Conservation (phyloP, 2,888 invertebrate species). For the Maniola hyperantus region DNA sequence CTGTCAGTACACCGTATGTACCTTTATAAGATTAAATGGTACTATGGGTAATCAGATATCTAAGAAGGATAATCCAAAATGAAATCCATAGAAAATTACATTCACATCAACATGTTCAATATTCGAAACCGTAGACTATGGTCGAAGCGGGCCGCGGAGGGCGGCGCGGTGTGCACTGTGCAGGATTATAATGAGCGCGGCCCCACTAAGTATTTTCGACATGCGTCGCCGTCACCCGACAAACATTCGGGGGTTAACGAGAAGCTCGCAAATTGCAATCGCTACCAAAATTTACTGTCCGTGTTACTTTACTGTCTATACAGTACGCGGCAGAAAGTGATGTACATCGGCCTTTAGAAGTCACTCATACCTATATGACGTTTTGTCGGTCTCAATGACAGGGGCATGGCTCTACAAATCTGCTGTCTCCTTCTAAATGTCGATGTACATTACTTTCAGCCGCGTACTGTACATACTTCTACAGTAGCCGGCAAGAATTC, state of each 20-base stretch:
- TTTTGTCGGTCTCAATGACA: too few relatives aligned
- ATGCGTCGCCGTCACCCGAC: conserved; percentile 81
- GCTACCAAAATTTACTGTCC: conserved; percentile 43
- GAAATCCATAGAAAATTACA: neutral
- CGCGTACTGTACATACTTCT: too few relatives aligned
- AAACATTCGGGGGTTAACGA: conserved; percentile 75
- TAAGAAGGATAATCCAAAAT: conserved; percentile 16
- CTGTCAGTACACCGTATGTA: too few relatives aligned
- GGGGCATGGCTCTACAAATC: too few relatives aligned
- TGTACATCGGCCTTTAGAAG: too few relatives aligned
- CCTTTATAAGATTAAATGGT: neutral
- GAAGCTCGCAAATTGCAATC: conserved; percentile 64
- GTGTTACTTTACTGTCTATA: conserved; percentile 20
- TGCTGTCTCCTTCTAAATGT: too few relatives aligned
- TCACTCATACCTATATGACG: too few relatives aligned
- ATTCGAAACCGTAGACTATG: conserved; percentile 64
- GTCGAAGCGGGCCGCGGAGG: conserved; percentile 58
- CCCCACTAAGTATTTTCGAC: conserved; percentile 82
- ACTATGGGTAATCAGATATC: neutral
- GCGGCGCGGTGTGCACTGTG: conserved; percentile 64
- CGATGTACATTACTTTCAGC: too few relatives aligned
- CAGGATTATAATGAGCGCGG: conserved; percentile 80
- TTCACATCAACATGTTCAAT: conserved; percentile 57
- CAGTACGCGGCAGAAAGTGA: too few relatives aligned
- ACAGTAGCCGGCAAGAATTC: too few relatives aligned